phyloP scores from a whole-genome alignment of 1,140 invertebrate species.

The Hylyphantes graminicola region DNA sequence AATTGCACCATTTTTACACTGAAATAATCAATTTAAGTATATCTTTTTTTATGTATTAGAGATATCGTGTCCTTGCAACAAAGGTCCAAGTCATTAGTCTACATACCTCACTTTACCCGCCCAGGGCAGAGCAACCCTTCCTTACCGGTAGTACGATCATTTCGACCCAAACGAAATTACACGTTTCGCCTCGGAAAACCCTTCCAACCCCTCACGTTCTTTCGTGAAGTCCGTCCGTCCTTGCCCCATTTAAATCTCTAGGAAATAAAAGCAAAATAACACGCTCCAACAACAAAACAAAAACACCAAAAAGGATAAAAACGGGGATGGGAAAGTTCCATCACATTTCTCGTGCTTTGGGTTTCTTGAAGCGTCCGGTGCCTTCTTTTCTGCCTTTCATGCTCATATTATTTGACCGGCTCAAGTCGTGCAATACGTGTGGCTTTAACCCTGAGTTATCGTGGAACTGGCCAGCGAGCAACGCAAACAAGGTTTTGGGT shows the following conservation, averaged over 20 bases:
- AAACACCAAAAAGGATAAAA: neutral
- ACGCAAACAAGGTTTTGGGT: no score
- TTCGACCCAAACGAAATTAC: slow-evolving; percentile 48
- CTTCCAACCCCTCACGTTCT: slow-evolving; percentile 48
- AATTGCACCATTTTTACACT: neutral
- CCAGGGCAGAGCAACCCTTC: slow-evolving; percentile 32
- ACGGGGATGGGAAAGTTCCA: neutral
- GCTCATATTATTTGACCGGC: neutral
- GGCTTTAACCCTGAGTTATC: no score
- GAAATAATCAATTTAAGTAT: no score
- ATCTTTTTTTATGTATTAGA: no score
- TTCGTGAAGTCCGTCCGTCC: slow-evolving; percentile 42
- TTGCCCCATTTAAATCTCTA: slow-evolving; percentile 54
- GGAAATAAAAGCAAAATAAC: slow-evolving; percentile 10
- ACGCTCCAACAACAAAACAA: slow-evolving; percentile 31
- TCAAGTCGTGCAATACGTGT: slow-evolving; percentile 32
- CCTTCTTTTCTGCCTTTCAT: slow-evolving; percentile 2
- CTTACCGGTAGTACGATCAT: slow-evolving; percentile 32
- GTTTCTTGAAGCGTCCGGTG: neutral
- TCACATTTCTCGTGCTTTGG: slow-evolving; percentile 20
- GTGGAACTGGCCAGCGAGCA: no score
- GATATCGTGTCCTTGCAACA: no score
- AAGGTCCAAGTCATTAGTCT: no score
- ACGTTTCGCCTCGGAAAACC: slow-evolving; percentile 49
- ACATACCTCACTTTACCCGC: no score